phyloP scores from a whole-genome alignment of 2,888 invertebrate genomes.

The Cerceris rybyensis region DNA sequence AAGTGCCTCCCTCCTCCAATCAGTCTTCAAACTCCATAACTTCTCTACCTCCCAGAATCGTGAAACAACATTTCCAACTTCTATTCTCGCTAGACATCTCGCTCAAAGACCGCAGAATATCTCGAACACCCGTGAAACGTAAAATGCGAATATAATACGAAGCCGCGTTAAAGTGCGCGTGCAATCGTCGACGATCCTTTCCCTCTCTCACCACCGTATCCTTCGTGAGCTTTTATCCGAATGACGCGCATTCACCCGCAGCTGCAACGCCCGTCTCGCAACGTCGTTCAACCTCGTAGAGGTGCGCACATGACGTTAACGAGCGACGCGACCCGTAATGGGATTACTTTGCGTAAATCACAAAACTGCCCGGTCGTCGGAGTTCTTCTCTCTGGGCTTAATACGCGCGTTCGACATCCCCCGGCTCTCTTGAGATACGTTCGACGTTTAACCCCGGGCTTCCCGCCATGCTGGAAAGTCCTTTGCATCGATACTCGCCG shows the following conservation, averaged over 20 bases:
- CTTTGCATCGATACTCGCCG: conserved; percentile 44
- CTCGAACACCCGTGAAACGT: too few species aligned
- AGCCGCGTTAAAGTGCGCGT: neutral
- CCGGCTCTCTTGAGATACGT: conserved; percentile 66
- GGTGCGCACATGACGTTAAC: conserved; percentile 64
- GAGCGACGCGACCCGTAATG: conserved; percentile 70
- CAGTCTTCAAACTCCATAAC: too few species aligned
- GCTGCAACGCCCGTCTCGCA: conserved; percentile 20
- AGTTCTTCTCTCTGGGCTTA: conserved; percentile 44
- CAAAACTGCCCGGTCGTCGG: conserved; percentile 53
- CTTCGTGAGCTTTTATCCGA: conserved; percentile 28
- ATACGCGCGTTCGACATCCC: conserved; percentile 58
- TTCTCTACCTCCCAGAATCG: too few species aligned
- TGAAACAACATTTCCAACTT: too few species aligned
- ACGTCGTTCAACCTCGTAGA: conserved; percentile 25
- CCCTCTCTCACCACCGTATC: conserved; percentile 2
- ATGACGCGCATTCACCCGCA: conserved; percentile 32
- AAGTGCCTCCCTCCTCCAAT: too few species aligned
- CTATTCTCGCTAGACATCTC: too few species aligned
- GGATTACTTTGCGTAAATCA: conserved; percentile 75
- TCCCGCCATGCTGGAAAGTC: conserved; percentile 50
- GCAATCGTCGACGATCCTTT: neutral
- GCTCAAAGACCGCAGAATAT: too few species aligned
- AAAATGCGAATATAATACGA: too few species aligned
- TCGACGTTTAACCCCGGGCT: conserved; percentile 71